phyloP scores from a whole-genome alignment of 1,140 invertebrate species.

The Lysiphlebus fabarum region DNA sequence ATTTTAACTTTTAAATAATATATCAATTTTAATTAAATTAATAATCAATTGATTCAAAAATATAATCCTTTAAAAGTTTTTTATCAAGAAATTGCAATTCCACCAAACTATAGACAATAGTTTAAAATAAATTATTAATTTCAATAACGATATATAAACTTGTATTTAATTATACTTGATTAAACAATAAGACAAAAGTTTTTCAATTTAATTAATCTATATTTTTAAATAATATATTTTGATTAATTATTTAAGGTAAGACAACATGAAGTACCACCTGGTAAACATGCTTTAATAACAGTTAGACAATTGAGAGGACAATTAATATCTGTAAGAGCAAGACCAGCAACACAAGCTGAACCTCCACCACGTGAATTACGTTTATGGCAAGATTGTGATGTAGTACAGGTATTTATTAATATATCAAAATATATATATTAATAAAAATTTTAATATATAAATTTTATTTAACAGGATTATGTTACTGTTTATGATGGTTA shows the following conservation, averaged over 20 bases:
- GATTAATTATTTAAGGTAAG: slow-evolving; percentile 43
- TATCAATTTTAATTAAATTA: no score
- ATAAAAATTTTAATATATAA: slow-evolving; percentile 11
- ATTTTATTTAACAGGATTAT: slow-evolving; percentile 63
- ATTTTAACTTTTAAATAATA: slow-evolving; percentile 41
- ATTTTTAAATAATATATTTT: slow-evolving; percentile 19
- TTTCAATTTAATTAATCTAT: neutral
- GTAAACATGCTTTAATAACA: slow-evolving; percentile 80
- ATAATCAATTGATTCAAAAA: no score
- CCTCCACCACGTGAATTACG: slow-evolving; percentile 52
- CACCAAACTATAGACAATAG: neutral
- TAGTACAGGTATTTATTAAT: slow-evolving; percentile 60
- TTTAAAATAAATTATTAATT: neutral
- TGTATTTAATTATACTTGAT: neutral
- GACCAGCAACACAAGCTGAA: slow-evolving; percentile 45
- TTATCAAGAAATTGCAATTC: no score
- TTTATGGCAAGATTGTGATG: slow-evolving; percentile 79
- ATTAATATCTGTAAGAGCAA: slow-evolving; percentile 70
- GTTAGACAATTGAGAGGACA: slow-evolving; percentile 80
- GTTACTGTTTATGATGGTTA: slow-evolving; percentile 89
- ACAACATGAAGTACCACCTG: slow-evolving; percentile 75
- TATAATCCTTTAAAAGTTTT: no score
- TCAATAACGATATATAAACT: slow-evolving; percentile 2
- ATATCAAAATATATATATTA: no score
- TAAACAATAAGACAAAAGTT: neutral